A percentile compares a stretch with the other conserved stretches of the same genome.
Conservation (phyloP, 1,140 invertebrate species). For the Tetraneura akinire region DNA sequence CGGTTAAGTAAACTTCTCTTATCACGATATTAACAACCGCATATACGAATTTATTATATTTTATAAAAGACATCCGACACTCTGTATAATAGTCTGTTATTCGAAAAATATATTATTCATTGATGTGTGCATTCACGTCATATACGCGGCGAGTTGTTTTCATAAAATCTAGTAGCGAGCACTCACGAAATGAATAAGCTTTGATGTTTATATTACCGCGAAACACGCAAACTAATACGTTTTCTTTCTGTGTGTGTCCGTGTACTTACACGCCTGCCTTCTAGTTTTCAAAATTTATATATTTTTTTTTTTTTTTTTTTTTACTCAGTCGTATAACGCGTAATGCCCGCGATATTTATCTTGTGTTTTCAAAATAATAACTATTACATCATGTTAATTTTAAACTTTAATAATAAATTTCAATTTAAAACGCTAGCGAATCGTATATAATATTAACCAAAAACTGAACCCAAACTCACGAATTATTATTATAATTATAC, state of each 20-base stretch:
- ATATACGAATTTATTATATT: background rate
- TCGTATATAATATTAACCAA: too few relatives aligned
- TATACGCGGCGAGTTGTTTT: background rate
- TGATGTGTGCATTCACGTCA: conserved; percentile 9
- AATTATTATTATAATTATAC: too few relatives aligned
- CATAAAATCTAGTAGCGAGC: conserved; percentile 18
- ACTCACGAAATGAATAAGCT: conserved; percentile 29
- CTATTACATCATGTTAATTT: background rate
- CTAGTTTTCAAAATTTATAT: too few relatives aligned
- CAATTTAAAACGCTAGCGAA: too few relatives aligned
- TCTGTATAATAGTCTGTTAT: background rate
- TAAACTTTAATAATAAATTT: background rate
- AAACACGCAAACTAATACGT: conserved; percentile 14
- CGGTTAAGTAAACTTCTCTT: background rate
- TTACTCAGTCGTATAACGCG: background rate
- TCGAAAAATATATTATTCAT: conserved; percentile 23
- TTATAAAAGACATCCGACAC: background rate
- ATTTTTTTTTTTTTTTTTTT: conserved; percentile 6
- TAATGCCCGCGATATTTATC: background rate
- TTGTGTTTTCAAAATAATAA: background rate
- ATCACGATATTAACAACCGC: background rate
- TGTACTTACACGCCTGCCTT: too few relatives aligned
- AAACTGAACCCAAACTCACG: too few relatives aligned
- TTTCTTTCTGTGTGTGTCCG: too few relatives aligned
- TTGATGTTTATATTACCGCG: background rate